Evolutionary conservation across 2,113 vertebrate species (phyloP).

Genomic region (Chitala chitala): DNA sequence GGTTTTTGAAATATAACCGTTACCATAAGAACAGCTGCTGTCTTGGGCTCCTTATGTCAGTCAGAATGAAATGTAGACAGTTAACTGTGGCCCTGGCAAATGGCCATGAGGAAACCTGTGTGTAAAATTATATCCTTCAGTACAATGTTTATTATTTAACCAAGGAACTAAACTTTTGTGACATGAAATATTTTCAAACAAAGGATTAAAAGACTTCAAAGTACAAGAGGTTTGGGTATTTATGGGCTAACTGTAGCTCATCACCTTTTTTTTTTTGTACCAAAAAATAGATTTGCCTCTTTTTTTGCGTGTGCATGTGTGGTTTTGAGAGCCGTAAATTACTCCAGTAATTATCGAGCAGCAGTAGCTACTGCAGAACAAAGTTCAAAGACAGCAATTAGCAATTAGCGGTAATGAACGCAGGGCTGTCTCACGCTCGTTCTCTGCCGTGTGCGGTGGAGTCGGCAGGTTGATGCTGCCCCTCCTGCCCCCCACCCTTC

Average conservation of each 20-base stretch:
- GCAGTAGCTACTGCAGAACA: conserved; percentile 49
- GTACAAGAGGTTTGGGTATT: neutral
- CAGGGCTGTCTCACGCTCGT: conserved; percentile 33
- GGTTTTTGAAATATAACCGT: too few species aligned
- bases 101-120: too few species aligned
- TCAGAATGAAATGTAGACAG: too few species aligned
- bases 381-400: conserved; percentile 57
- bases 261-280: neutral
- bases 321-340: conserved; percentile 47
- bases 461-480: neutral
- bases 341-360: conserved; percentile 51
- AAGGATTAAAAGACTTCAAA: neutral
- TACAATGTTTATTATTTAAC: neutral
- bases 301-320: too few species aligned
- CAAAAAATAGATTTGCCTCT: neutral
- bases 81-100: too few species aligned
- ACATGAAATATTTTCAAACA: neutral
- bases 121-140: too few species aligned
- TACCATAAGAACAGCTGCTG: too few species aligned
- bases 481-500: too few species aligned
- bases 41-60: too few species aligned
- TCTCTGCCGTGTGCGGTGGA: neutral
- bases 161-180: neutral
- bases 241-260: neutral
- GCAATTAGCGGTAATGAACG: conserved; percentile 61